phyloP scores from a whole-genome alignment of 2,113 vertebrate species.

The Speoplatyrhinus poulsoni region DNA sequence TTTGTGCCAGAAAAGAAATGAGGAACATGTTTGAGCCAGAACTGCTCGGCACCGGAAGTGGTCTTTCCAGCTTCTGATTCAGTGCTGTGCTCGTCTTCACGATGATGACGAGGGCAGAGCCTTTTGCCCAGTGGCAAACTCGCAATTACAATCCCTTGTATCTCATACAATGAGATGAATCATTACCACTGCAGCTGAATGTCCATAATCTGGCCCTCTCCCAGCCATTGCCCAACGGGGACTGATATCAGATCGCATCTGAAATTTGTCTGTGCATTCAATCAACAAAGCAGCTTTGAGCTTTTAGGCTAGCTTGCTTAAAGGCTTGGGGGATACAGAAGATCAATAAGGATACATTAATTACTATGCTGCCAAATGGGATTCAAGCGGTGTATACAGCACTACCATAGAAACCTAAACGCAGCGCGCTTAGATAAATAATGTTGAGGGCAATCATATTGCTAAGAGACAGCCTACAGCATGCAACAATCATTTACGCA shows the following conservation, averaged over 20 bases:
- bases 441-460: conserved; percentile 30
- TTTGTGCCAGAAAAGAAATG: conserved; percentile 36
- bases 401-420: conserved; percentile 56
- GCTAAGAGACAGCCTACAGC: conserved; percentile 4
- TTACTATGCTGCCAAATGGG: conserved; percentile 63
- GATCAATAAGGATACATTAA: conserved; percentile 77
- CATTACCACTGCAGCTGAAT: conserved; percentile 62
- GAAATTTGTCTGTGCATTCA: conserved; percentile 68
- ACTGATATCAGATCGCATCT: conserved; percentile 65
- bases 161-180: conserved; percentile 59
- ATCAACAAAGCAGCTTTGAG: conserved; percentile 59
- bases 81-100: conserved; percentile 7
- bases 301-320: conserved; percentile 54
- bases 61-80: conserved; percentile 13
- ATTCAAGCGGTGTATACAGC: conserved; percentile 33
- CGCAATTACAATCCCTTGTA: conserved; percentile 49
- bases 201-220: conserved; percentile 59
- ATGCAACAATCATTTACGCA: conserved; percentile 35
- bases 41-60: conserved; percentile 4
- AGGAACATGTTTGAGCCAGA: conserved; percentile 16
- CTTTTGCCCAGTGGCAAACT: conserved; percentile 34
- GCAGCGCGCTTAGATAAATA: conserved; percentile 30
- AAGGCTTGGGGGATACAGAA: conserved; percentile 65
- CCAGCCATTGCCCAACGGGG: conserved; percentile 51
- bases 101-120: conserved; percentile 18